Percentiles rank a stretch among this genome's conserved stretches.
Conservation (phyloP, 2,113 vertebrate species). For the Aldabrachelys gigantea region DNA sequence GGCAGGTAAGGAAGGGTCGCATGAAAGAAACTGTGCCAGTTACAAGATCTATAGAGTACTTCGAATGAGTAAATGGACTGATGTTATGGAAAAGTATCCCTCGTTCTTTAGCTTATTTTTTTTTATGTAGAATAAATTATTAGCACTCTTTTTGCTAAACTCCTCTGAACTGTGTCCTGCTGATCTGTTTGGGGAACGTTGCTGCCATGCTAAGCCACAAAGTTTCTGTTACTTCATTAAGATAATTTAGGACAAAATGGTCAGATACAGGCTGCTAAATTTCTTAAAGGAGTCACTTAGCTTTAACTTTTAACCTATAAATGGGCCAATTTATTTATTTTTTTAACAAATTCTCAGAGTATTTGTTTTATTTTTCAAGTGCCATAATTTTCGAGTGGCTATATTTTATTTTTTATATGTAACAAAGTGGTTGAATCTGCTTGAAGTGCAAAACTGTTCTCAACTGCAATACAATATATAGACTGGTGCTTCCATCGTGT, state of each 20-base stretch:
- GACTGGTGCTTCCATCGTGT: not conserved
- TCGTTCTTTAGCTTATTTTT: not conserved
- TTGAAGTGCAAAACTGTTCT: not conserved
- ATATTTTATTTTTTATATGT: not conserved
- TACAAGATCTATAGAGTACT: not conserved
- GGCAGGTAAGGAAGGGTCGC: not conserved
- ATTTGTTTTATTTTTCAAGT: not conserved
- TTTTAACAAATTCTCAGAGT: not conserved
- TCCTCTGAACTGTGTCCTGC: not conserved
- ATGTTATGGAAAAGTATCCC: not conserved
- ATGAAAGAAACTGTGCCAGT: not conserved
- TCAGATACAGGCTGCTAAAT: rapidly evolving
- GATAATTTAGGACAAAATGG: not conserved
- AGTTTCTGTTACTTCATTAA: not conserved
- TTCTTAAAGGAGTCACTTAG: not conserved
- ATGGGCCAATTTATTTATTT: rapidly evolving
- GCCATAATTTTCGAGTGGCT: not conserved
- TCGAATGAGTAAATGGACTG: not conserved
- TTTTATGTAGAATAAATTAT: not conserved
- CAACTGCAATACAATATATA: not conserved
- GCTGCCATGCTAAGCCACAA: not conserved
- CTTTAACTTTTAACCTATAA: not conserved
- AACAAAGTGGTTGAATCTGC: not conserved
- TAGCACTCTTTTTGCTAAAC: not conserved
- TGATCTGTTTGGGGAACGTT: too few species aligned